Base-by-base conservation (phyloP, 2,797 vertebrate species). In the Premnoplex brunnescens region DNA sequence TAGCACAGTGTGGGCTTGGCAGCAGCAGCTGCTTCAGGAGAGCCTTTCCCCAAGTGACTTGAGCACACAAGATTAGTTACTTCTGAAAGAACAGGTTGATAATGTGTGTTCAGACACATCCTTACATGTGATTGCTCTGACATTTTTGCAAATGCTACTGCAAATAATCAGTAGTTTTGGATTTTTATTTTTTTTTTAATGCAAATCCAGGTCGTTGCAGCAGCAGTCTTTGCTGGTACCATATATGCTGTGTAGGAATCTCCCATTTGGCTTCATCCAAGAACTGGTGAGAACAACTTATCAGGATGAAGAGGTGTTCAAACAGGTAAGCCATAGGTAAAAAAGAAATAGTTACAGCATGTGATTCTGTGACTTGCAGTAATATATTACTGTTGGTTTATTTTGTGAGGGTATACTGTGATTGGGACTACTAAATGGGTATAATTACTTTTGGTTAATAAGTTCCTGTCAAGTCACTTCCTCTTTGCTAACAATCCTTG, bases 161-260 rank as follows among this genome's bases (percentile, higher is more conserved):
- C 60, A 63, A 41, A 44, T 93, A 82, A 83, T 82, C 27, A 41
- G 19, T 51, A n/a, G 4, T 34, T 44, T 37, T 37, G 49, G 28
- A 54, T 77, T 23, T 36, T 30, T 32, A 13, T 34, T 14, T 34
- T 22, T 63, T 63, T 91, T 37, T 32, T 3, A 26, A 10, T 74
- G 44, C 56, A 14, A 94, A 83, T 76, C 1, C 96, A 99, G 99
- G 98, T 98, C 98, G 52, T 93, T 98, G 96, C 98, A 99, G 85
- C 99, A 99, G 97, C 98, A 98, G 62, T 99, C 99, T 95, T 97
- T 99, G 97, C 98, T 99, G 97, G 99, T 99, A 95, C 99, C 99
- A 58, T 99, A 99, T 77, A 99, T 99, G 99, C 98, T 99, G 97
- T 99, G 99, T 97, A 98, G 99, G 97, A 99, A 99, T 97, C 99